Evolutionary conservation across 2,888 invertebrate species (phyloP).

Genomic region (Nebria salina): DNA sequence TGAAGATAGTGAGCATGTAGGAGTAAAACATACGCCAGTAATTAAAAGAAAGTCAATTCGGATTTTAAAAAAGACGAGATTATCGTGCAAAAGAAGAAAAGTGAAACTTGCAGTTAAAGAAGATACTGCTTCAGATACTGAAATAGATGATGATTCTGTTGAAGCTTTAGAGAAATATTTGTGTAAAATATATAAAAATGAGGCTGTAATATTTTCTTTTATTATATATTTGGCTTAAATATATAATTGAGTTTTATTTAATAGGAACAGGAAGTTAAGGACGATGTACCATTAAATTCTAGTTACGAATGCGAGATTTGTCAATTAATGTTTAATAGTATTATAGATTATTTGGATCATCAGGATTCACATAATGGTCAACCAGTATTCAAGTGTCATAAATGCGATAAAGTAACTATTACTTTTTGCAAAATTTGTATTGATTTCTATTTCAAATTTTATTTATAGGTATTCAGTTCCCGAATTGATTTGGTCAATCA

Average conservation of each 20-base stretch:
- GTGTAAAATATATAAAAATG: conserved; percentile 39
- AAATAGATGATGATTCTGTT: conserved; percentile 25
- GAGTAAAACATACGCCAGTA: conserved; percentile 15
- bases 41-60: conserved; percentile 21
- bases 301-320: conserved; percentile 54
- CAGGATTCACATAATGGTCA: conserved; percentile 54
- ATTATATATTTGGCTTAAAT: conserved; percentile 36
- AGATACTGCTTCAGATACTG: conserved; percentile 24
- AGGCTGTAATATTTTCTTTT: conserved; percentile 38
- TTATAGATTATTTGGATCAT: conserved; percentile 55
- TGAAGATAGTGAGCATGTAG: conserved; percentile 13
- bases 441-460: neutral
- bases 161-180: conserved; percentile 42
- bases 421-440: neutral
- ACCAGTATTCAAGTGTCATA: conserved; percentile 55
- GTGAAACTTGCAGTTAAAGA: neutral
- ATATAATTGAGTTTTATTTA: conserved; percentile 23
- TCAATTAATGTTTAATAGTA: conserved; percentile 50
- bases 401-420: conserved; percentile 51
- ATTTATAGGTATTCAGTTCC: conserved; percentile 51
- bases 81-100: conserved; percentile 17
- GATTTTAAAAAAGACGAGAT: conserved; percentile 17
- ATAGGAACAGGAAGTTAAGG: conserved; percentile 49
- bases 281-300: conserved; percentile 45
- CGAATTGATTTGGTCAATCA: conserved; percentile 53